A percentile compares a stretch with the other conserved stretches of the same genome.
These are phyloP conservation scores for Clarias fuscus DNA, from an alignment of 2,797 vertebrate genomes.

Conservation along the genomic window DNA sequence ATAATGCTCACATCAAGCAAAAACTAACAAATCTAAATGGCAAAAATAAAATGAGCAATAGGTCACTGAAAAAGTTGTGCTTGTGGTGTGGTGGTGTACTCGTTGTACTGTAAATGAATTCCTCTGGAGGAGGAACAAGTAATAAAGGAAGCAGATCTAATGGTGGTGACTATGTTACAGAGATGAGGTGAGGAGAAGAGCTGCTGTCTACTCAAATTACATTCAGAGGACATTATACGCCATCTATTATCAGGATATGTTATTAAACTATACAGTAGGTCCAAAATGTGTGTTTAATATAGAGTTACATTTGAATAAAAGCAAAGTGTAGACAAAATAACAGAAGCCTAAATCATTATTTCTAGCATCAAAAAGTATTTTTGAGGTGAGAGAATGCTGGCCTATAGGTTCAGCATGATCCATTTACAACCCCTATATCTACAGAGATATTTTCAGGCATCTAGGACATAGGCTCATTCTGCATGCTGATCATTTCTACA, in stretches of 20 bases:
- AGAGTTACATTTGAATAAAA: background rate
- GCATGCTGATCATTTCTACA: too few species aligned
- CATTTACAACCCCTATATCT: background rate
- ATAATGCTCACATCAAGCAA: background rate
- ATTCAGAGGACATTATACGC: background rate
- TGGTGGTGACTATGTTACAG: slow-evolving; percentile 10
- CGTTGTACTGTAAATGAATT: background rate
- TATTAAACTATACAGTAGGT: background rate
- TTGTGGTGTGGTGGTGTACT: background rate
- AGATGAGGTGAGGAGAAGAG: background rate
- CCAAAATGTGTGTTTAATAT: background rate
- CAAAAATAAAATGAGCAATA: too few species aligned
- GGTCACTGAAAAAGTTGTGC: background rate
- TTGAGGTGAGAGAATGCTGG: slow-evolving; percentile 5
- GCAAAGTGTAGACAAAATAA: background rate
- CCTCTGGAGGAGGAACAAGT: background rate
- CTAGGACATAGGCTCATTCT: background rate
- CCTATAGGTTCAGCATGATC: background rate
- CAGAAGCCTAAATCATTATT: background rate
- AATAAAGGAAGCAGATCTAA: background rate
- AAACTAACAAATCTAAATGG: background rate
- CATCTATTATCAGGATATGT: background rate
- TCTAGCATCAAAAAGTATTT: background rate
- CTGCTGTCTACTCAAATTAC: background rate
- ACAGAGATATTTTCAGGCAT: background rate